Conservation (phyloP, 2,113 vertebrate species). For the Hyaena hyaena region DNA sequence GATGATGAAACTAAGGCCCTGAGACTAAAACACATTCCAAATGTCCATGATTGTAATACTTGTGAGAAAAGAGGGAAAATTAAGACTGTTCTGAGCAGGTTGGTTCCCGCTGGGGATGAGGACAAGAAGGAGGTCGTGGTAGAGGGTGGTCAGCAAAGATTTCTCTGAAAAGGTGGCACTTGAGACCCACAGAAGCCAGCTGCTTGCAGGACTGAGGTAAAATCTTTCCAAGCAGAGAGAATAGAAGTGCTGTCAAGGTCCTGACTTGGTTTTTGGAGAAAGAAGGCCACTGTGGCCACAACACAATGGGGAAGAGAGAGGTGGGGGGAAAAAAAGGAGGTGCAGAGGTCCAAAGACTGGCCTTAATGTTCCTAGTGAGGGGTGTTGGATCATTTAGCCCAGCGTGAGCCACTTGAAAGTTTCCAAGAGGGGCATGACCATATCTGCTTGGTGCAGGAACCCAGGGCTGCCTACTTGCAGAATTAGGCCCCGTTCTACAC, state of each 20-base stretch:
- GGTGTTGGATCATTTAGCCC: neutral
- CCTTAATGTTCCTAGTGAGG: neutral
- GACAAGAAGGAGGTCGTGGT: neutral
- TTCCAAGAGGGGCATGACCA: neutral
- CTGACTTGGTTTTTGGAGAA: neutral
- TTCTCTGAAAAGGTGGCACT: neutral
- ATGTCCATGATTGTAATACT: neutral
- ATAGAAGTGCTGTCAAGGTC: neutral
- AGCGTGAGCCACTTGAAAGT: neutral
- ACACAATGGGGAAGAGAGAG: rapidly evolving
- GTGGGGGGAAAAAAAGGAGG: neutral
- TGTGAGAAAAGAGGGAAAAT: neutral
- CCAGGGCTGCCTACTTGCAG: neutral
- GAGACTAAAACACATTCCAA: neutral
- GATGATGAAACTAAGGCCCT: neutral
- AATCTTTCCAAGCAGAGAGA: neutral
- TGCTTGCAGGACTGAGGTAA: neutral
- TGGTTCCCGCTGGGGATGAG: neutral
- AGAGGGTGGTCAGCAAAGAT: neutral
- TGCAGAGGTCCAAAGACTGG: neutral
- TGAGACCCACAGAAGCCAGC: neutral
- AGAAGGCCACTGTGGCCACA: neutral
- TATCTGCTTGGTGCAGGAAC: neutral
- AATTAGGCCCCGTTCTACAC: neutral
- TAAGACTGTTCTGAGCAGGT: neutral